Evolutionary conservation across 2,797 vertebrate species (phyloP), one percentile per base, ranked within the genome.

Genomic region (Cuculus canorus): DNA sequence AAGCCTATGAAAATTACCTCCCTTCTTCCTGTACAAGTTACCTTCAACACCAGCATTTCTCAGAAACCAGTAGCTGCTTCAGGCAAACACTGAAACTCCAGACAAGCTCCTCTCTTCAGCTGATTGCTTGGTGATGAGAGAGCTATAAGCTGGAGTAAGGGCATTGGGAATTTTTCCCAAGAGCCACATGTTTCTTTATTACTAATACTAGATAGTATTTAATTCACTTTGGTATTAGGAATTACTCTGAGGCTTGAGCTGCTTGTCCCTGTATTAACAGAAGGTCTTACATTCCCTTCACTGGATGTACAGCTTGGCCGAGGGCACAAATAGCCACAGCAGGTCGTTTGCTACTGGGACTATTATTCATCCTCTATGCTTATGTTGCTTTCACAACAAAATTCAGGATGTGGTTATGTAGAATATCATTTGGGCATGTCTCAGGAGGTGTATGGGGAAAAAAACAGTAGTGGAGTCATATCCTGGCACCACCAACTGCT

Each of bases 171-270:
- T 86, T 91, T 88, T 30, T 28, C 43, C 50, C 63, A 43, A 57
- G 30, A 95, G 61, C 9, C 47, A 37, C 35, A 13, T 12, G 28
- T 48, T 89, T 79, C 61, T 72, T n/a, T 91, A 90, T 95, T 90
- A 53, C 65, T 82, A 63, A 90, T 77, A 70, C 14, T n/a, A 72
- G 39, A 33, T 61, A 57, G 13, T 35, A 68, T 64, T 95, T 76
- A n/a, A 86, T 77, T 88, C 77, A 80, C 39, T 83, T 88, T 72
- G 53, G 4, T 47, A 33, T 56, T 33, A 70, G 50, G 43, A 88
- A 89, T 64, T 75, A 47, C 0, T 1, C 28, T 4, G 5, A 77
- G 12, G 18, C 47, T 66, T 53, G 66, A 64, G 48, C 8, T 78
- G 17, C 41, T 79, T 79, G 22, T 22, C 33, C 59, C 11, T 0